phyloP scores from a whole-genome alignment of 2,113 vertebrate species.

The Pterocles burchelli region DNA sequence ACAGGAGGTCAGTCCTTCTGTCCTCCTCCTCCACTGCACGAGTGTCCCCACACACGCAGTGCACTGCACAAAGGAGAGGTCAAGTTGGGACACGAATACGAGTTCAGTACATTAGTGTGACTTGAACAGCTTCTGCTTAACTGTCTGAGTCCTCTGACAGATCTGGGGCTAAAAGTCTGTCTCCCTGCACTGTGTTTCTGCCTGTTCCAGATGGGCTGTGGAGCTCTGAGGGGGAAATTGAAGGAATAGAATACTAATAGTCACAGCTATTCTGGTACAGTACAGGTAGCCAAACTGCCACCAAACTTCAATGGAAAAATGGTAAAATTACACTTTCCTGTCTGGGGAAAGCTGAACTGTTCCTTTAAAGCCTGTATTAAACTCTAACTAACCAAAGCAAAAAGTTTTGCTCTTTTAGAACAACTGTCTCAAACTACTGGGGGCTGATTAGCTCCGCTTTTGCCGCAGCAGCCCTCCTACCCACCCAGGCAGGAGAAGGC shows the following conservation, averaged over 20 bases:
- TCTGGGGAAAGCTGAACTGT: neutral
- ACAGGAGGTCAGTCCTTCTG: neutral
- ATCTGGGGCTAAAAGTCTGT: neutral
- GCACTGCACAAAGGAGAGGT: neutral
- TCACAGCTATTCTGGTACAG: neutral
- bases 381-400: neutral
- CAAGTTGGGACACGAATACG: neutral
- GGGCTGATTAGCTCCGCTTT: neutral
- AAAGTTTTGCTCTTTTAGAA: neutral
- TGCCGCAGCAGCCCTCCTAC: neutral
- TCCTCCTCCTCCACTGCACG: neutral
- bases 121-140: neutral
- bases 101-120: rapidly evolving
- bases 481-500: neutral
- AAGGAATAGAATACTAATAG: neutral
- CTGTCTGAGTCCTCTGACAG: neutral
- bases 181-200: neutral
- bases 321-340: neutral
- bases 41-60: too few relatives aligned
- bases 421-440: neutral
- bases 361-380: neutral
- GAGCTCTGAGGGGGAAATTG: rapidly evolving
- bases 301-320: neutral
- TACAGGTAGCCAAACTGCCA: neutral
- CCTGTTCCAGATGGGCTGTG: neutral